Percentiles rank a stretch among this genome's conserved stretches.
These are phyloP conservation scores for Margaritifera margaritifera DNA, from an alignment of 2,888 invertebrate genomes.

Conservation along the genomic window DNA sequence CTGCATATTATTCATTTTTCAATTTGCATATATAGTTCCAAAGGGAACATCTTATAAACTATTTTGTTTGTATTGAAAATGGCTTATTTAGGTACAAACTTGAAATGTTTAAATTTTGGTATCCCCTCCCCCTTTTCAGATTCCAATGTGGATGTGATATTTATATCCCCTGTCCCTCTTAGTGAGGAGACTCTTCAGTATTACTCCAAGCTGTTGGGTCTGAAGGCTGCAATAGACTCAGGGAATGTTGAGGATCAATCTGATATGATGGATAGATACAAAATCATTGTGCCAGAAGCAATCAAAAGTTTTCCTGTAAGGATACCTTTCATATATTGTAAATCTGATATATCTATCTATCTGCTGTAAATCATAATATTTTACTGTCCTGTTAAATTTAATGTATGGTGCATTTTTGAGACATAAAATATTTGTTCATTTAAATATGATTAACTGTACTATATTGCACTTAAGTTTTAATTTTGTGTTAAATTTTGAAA, in stretches of 20 bases:
- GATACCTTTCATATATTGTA: slow-evolving; percentile 6
- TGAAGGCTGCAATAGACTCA: slow-evolving; percentile 67
- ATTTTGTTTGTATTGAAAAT: too few relatives aligned
- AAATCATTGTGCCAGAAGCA: slow-evolving; percentile 72
- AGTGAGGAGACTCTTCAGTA: slow-evolving; percentile 72
- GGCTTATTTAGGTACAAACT: not conserved
- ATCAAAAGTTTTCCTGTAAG: slow-evolving; percentile 72
- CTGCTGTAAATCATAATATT: too few relatives aligned
- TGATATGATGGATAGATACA: slow-evolving; percentile 66
- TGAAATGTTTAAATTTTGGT: not conserved
- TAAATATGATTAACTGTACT: too few relatives aligned
- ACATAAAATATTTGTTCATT: too few relatives aligned
- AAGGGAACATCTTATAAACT: too few relatives aligned
- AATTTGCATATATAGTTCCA: too few relatives aligned
- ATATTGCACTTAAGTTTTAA: too few relatives aligned
- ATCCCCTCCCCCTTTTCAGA: slow-evolving; percentile 51
- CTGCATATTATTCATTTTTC: too few relatives aligned
- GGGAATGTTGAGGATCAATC: slow-evolving; percentile 68
- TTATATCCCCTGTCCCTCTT: slow-evolving; percentile 70
- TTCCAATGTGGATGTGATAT: slow-evolving; percentile 73
- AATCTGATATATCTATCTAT: too few relatives aligned
- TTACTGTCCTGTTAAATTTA: too few relatives aligned
- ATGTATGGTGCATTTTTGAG: too few relatives aligned
- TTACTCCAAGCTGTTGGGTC: slow-evolving; percentile 70
- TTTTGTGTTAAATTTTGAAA: too few relatives aligned